Conservation (phyloP, 2,113 vertebrate species). For the Jacana jacana region DNA sequence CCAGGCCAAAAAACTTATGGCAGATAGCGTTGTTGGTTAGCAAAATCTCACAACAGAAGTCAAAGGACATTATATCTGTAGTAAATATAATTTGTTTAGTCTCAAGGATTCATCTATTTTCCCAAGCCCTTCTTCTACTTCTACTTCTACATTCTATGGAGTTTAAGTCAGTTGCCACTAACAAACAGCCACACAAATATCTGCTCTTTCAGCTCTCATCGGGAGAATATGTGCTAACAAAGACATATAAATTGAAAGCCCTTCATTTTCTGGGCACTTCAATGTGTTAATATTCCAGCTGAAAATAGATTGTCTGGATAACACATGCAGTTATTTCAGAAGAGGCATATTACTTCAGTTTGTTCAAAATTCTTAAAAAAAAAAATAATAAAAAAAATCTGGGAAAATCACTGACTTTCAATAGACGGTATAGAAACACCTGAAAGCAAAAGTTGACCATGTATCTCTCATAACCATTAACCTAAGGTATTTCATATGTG, state of each 20-base stretch:
- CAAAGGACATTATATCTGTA: not conserved
- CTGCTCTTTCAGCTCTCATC: not conserved
- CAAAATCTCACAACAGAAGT: not conserved
- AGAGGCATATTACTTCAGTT: not conserved
- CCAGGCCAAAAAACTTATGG: not conserved
- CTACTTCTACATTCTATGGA: not conserved
- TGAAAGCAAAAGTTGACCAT: not conserved
- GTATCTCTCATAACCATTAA: not conserved
- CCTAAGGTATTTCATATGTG: not conserved
- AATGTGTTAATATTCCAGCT: not conserved
- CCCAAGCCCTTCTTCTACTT: not conserved
- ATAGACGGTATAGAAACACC: not conserved
- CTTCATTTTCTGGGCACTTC: not conserved
- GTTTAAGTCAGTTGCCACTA: not conserved
- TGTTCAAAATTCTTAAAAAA: not conserved
- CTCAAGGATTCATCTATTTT: not conserved
- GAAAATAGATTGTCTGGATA: not conserved
- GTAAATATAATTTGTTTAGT: not conserved
- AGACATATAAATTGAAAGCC: not conserved
- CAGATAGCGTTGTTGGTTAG: not conserved
- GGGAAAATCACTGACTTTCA: not conserved
- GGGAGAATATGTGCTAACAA: not conserved
- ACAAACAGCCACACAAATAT: not conserved
- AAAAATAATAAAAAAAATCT: not conserved
- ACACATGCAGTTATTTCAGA: not conserved